These are phyloP conservation scores for Agrilus cyanescens DNA, from an alignment of 2,888 invertebrate species.

Conservation along the genomic window DNA sequence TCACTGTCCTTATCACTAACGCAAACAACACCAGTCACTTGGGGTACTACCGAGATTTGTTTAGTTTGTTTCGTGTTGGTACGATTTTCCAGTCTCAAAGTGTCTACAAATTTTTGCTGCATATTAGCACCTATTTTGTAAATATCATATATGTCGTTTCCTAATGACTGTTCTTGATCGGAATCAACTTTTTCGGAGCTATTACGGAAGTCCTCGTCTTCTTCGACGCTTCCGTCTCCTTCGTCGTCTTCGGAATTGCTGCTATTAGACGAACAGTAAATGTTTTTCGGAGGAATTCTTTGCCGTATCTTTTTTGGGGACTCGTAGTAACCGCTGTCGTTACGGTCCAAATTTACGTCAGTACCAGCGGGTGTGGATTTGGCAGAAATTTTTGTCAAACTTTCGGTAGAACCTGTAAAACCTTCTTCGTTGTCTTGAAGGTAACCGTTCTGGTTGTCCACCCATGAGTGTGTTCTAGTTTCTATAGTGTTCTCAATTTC, in stretches of 20 bases:
- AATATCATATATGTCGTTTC: slow-evolving; percentile 20
- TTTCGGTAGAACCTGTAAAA: slow-evolving; percentile 1
- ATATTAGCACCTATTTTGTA: slow-evolving; percentile 1
- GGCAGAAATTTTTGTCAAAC: too few relatives aligned
- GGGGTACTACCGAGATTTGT: too few relatives aligned
- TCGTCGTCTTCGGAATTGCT: slow-evolving; percentile 9
- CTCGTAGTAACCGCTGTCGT: slow-evolving; percentile 32
- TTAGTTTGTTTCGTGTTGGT: too few relatives aligned
- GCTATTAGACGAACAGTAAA: slow-evolving; percentile 22
- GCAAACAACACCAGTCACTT: slow-evolving; percentile 4
- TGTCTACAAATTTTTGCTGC: too few relatives aligned
- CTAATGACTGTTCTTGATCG: not conserved
- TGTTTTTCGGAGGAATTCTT: slow-evolving; percentile 30
- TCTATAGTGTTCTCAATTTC: slow-evolving; percentile 1
- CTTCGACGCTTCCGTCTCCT: slow-evolving; percentile 8
- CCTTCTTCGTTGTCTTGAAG: slow-evolving; percentile 13
- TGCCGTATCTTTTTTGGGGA: slow-evolving; percentile 30
- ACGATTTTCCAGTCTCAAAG: too few relatives aligned
- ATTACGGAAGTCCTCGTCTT: slow-evolving; percentile 11
- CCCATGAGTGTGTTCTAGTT: slow-evolving; percentile 28
- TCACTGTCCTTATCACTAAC: slow-evolving; percentile 9
- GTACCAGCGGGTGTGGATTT: too few relatives aligned
- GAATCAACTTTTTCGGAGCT: slow-evolving; percentile 12
- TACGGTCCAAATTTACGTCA: slow-evolving; percentile 20
- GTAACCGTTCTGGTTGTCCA: slow-evolving; percentile 31